Evolutionary conservation across 2,113 vertebrate species (phyloP), one percentile per base, ranked within the genome.

Genomic region (Osmerus eperlanus): DNA sequence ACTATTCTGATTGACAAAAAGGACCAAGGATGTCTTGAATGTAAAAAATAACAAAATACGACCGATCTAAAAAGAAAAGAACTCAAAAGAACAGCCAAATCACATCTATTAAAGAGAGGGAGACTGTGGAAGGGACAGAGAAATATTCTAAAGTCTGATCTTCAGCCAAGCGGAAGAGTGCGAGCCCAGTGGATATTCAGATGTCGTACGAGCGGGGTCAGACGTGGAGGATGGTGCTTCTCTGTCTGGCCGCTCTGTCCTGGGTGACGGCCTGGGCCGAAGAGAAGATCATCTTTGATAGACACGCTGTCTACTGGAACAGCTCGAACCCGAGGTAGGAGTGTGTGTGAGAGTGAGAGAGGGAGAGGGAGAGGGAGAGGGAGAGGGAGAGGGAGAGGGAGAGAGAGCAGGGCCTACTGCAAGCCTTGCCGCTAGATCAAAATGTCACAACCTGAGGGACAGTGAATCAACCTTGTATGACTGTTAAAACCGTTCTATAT

Each of bases 281-380:
- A 80, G 92, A 93, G 86, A 91, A 90, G 89, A 90, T 93, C 84
- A 87, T 91, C 63, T 91, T 92, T 66, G 92, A 93, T 82, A 85
- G 91, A 84, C 91, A 93, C 72, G 81, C 90, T 13, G 92, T 93
- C 76, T 93, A 92, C 87, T 93, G 92, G 92, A 93, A 93, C 90
- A 93, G 91, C 85, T 91, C 92, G 70, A 93, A 93, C 68, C 87
- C 90, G 87, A 93, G 91, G 92, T 93, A 75, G 87, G 90, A 65
- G 29, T 9, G 36, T 25, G 16, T 52, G 70, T 75, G 72, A 75
- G 64, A 14, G 21, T 41, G 25, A 62, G 59, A 23, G 11, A 11
- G n/a, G n/a, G 19, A 23, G 62, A 29, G 11, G 36, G 14, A 66
- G 29, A 32, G 29, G 29, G 29, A 32, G 29, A 32, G 29, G 29